Base-by-base conservation (phyloP, 2,888 invertebrate genomes). In the Lottia scabra region DNA sequence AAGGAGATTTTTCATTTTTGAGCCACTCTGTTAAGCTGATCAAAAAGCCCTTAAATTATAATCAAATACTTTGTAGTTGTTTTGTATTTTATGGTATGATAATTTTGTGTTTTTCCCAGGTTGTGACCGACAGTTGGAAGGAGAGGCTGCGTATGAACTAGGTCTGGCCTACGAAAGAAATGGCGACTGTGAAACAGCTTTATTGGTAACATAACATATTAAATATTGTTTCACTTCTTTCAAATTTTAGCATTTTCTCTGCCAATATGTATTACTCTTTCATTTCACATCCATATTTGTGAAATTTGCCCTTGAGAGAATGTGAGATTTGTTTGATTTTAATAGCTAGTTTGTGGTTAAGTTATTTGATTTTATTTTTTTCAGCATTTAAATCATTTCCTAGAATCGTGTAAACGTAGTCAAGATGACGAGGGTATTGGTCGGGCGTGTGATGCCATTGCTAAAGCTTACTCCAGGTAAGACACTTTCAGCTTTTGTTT, bases 401-500 rank as follows among this genome's bases (percentile, higher is more conserved):
- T 88, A 62, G 81, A 84, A 4, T 81, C 83, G 30, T 87, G 88
- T 72, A 81, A 84, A 65, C 72, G 76, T 0, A 74, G 82, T 38
- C 79, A 81, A 65, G 86, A 88, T 73, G 81, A 83, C 71, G 86
- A 85, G 62, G 87, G 88, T 0, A 82, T 86, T 63, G 89, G 89
- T 4, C 79, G 84, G 75, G 89, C 89, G 23, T 88, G 88, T 80
- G 87, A 88, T 79, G 88, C 88, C 23, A 87, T 89, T 71, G 88
- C 89, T 12, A 87, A 87, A 74, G 82, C 87, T 26, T 88, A 86
- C 79, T 84, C 87, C 74, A 85, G 84, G 89, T 89, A 78, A 71
- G 45, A 38, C 16, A 26, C 16, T 70, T 15, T 26, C 15, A 26
- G 46, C 16, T 44, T 27, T n/a, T 4, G n/a, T 62, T 19, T n/a